Evolutionary conservation across 1,140 invertebrate genomes (phyloP), one percentile per base, ranked within the genome.

Genomic region (Colletes gigas): DNA sequence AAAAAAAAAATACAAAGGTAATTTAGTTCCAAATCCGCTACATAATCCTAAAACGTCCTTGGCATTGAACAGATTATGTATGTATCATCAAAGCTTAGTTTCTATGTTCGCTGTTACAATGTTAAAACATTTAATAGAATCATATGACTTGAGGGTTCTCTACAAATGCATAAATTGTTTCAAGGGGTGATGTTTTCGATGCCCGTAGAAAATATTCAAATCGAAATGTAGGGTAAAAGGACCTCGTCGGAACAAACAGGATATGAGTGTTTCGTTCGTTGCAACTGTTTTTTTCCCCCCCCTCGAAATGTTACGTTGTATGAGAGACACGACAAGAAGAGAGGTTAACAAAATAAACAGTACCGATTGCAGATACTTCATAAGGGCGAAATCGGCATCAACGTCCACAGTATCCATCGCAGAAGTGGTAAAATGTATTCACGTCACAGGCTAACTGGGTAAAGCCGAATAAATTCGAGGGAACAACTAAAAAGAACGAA

Each of bases 281-380:
- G 19, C 5, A 19, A n/a, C 0, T 15, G 3, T 17, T n/a, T n/a
- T 39, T 63, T n/a, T 19, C 6, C 30, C 30, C 30, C 0, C 30
- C 30, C 30, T 30, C 17, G 3, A 66, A 50, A 17, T 1, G 41
- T 47, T 50, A 9, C 9, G n/a, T 8, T 50, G 15, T 1, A 0
- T 9, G 14, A 10, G 15, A n/a, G 39, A 66, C 17, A n/a, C 17
- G 7, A 66, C 30, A 30, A 30, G 30, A 30, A 30, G 30, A 8
- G 15, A 4, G 19, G 8, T 7, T 5, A 10, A 47, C 14, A 4
- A 21, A 47, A 9, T 59, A 39, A 59, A 50, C 0, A n/a, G 0
- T 67, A 17, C 15, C 10, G 6, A 72, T 54, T 21, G 12, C 41
- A 73, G 52, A 74, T 92, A 92, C 89, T 90, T 92, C 92, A 92